phyloP scores from a whole-genome alignment of 2,888 invertebrate species.

The Antitype chi region DNA sequence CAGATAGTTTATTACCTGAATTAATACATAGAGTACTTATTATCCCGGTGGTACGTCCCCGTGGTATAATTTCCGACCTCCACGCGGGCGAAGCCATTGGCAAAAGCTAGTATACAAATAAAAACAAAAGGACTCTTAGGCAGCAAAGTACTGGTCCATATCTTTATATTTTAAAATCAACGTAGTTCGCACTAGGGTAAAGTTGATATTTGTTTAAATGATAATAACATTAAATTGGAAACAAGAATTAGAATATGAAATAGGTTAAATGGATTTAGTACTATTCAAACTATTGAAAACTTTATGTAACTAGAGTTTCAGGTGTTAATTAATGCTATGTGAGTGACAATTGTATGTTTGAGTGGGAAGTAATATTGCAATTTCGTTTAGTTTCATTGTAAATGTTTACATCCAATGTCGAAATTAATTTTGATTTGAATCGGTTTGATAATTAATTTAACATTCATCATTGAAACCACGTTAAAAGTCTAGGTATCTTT shows the following conservation, averaged over 20 bases:
- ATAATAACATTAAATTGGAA: not conserved
- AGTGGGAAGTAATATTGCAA: not conserved
- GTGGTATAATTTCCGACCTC: too few species aligned
- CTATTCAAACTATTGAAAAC: not conserved
- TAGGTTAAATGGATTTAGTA: not conserved
- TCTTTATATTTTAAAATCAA: not conserved
- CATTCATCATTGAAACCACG: not conserved
- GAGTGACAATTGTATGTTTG: not conserved
- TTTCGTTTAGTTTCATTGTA: not conserved
- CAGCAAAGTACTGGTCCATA: too few species aligned
- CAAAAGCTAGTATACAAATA: too few species aligned
- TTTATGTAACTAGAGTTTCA: not conserved
- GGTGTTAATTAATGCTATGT: not conserved
- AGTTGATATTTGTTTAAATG: not conserved
- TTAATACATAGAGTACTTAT: too few species aligned
- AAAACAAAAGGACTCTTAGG: too few species aligned
- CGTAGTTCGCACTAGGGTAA: not conserved
- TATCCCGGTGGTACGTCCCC: too few species aligned
- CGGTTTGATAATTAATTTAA: not conserved
- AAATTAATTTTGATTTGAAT: not conserved
- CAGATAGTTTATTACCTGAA: too few species aligned
- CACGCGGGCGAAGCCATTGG: too few species aligned
- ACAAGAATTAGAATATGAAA: not conserved
- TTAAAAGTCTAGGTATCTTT: not conserved
- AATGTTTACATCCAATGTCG: not conserved